Conservation (phyloP, 2,113 vertebrate genomes). For the Oostethus manadensis region DNA sequence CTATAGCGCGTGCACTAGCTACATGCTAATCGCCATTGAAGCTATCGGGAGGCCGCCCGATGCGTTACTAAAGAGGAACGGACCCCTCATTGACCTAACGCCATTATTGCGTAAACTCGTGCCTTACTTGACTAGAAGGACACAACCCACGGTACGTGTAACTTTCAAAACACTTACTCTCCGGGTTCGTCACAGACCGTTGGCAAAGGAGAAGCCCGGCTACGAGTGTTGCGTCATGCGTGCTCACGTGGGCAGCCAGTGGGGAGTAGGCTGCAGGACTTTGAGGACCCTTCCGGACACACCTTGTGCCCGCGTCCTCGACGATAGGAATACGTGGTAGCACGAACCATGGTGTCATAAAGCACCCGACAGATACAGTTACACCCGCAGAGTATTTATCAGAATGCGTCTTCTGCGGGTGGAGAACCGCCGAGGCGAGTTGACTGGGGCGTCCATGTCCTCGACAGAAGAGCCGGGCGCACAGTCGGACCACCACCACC, state of each 20-base stretch:
- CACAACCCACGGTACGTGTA: neutral
- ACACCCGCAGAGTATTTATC: neutral
- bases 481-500: neutral
- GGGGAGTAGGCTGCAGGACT: neutral
- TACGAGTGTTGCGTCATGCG: neutral
- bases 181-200: neutral
- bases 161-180: neutral
- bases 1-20: too few species aligned
- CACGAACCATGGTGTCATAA: neutral
- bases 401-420: too few species aligned
- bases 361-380: neutral
- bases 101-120: neutral
- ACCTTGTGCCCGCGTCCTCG: neutral
- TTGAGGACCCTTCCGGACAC: neutral
- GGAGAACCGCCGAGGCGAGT: neutral
- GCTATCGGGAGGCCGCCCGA: neutral
- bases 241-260: neutral
- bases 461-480: neutral
- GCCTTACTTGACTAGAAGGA: neutral
- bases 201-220: neutral
- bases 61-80: neutral
- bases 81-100: neutral
- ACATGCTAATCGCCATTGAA: too few species aligned
- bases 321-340: neutral
- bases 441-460: conserved; percentile 3